Evolutionary conservation across 2,113 vertebrate species (phyloP).

Genomic region (Lonchura striata): DNA sequence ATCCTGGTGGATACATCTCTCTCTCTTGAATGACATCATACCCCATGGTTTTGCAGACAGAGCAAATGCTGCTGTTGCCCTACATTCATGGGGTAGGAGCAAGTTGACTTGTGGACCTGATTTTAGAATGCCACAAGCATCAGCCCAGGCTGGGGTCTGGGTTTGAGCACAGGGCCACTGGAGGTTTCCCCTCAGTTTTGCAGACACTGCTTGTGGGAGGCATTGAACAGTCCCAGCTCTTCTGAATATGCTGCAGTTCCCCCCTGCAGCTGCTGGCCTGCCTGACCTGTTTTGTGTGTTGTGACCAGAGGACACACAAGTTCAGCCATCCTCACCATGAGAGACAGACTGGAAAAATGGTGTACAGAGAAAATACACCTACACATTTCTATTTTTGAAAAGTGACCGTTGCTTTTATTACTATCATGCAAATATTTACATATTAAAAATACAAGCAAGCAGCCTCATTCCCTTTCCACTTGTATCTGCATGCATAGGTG

Average conservation of each 20-base stretch:
- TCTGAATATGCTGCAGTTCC: not conserved
- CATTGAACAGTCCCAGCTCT: not conserved
- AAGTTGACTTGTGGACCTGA: not conserved
- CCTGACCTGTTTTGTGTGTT: not conserved
- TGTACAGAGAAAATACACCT: not conserved
- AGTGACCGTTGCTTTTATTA: not conserved
- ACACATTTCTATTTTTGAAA: not conserved
- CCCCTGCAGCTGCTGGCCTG: not conserved
- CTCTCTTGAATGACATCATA: not conserved
- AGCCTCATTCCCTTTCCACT: not conserved
- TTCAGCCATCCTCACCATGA: not conserved
- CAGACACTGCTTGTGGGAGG: not conserved
- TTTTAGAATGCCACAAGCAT: not conserved
- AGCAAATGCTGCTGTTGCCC: rapidly evolving
- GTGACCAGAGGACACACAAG: not conserved
- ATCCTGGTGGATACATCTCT: not conserved
- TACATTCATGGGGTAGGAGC: rapidly evolving
- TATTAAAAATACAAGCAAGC: not conserved
- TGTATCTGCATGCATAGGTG: not conserved
- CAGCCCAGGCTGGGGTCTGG: not conserved
- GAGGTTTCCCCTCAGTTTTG: not conserved
- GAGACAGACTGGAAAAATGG: not conserved
- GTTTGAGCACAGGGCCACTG: not conserved
- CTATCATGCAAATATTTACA: not conserved
- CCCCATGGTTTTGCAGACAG: not conserved